A percentile compares a stretch with the other conserved stretches of the same genome.
phyloP scores from a whole-genome alignment of 2,888 invertebrate genomes.

The Macrosoma leucophasiata region DNA sequence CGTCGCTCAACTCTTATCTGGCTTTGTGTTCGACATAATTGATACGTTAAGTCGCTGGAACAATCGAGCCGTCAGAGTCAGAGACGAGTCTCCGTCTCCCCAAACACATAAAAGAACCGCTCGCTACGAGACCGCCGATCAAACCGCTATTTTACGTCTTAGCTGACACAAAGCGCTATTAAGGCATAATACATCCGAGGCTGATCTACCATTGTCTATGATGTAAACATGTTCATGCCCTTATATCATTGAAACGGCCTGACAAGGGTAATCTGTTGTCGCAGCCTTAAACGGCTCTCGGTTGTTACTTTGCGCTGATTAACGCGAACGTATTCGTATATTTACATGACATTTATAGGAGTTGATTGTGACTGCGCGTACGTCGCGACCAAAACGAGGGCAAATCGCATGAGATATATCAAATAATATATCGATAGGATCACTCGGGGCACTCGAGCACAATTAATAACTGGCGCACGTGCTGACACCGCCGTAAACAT shows the following conservation, averaged over 20 bases:
- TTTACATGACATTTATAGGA: no score
- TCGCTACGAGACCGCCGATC: constrained; percentile 27
- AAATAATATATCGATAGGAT: no score
- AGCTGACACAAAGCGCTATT: constrained; percentile 54
- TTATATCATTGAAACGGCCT: constrained; percentile 31
- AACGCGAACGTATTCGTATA: constrained; percentile 6
- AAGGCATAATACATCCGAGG: constrained; percentile 53
- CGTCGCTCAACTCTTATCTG: constrained; percentile 68
- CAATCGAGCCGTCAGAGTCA: constrained; percentile 60
- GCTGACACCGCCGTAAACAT: constrained; percentile 39
- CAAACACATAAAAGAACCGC: constrained; percentile 28
- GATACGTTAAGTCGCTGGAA: constrained; percentile 71
- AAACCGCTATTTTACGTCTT: constrained; percentile 39
- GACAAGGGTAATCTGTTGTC: constrained; percentile 32
- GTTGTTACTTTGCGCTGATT: constrained; percentile 11
- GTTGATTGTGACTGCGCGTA: no score
- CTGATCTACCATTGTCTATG: constrained; percentile 40
- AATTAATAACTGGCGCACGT: constrained; percentile 48
- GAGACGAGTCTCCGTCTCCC: constrained; percentile 32
- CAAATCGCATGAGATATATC: no score
- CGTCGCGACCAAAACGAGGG: no score
- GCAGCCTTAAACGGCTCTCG: constrained; percentile 16
- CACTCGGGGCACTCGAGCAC: no score
- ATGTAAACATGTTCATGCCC: constrained; percentile 40
- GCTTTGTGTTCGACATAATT: constrained; percentile 71